A percentile compares a stretch with the other conserved stretches of the same genome.
phyloP scores from a whole-genome alignment of 2,888 invertebrate species.

The Eumerus sabulonum region DNA sequence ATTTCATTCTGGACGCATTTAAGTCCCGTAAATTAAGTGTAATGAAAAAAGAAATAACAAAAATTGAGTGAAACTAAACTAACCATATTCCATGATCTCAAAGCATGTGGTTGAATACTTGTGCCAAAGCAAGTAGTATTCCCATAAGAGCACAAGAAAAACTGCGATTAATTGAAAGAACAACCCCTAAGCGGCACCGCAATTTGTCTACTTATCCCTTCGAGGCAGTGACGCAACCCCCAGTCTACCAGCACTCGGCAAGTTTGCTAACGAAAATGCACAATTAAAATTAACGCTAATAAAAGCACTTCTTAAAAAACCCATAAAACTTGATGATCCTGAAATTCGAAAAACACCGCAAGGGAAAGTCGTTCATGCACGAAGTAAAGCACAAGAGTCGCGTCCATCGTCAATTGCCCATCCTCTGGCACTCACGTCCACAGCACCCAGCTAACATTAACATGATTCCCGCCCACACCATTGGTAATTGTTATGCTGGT shows the following conservation, averaged over 20 bases:
- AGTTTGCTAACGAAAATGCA: conserved; percentile 52
- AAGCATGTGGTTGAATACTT: neutral
- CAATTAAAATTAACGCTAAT: conserved; percentile 68
- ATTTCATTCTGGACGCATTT: conserved; percentile 57
- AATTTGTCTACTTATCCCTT: conserved; percentile 26
- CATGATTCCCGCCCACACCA: neutral
- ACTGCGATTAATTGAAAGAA: conserved; percentile 56
- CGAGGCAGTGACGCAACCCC: neutral
- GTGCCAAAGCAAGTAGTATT: no score
- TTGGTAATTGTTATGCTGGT: conserved; percentile 40
- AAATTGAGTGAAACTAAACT: conserved; percentile 39
- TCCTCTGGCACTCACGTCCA: no score
- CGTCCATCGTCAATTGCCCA: no score
- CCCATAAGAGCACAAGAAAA: neutral
- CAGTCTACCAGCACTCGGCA: conserved; percentile 1
- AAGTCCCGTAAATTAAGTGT: conserved; percentile 59
- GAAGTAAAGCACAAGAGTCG: conserved; percentile 41
- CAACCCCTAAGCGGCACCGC: conserved; percentile 45
- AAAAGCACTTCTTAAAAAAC: conserved; percentile 67
- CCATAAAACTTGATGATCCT: conserved; percentile 68
- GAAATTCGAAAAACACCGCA: conserved; percentile 52
- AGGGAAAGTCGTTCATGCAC: conserved; percentile 47
- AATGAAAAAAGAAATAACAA: conserved; percentile 25
- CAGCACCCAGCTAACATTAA: no score
- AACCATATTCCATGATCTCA: conserved; percentile 60